A percentile compares a stretch with the other conserved stretches of the same genome.
phyloP scores from a whole-genome alignment of 1,140 invertebrate genomes.

The Kradibia gibbosae region DNA sequence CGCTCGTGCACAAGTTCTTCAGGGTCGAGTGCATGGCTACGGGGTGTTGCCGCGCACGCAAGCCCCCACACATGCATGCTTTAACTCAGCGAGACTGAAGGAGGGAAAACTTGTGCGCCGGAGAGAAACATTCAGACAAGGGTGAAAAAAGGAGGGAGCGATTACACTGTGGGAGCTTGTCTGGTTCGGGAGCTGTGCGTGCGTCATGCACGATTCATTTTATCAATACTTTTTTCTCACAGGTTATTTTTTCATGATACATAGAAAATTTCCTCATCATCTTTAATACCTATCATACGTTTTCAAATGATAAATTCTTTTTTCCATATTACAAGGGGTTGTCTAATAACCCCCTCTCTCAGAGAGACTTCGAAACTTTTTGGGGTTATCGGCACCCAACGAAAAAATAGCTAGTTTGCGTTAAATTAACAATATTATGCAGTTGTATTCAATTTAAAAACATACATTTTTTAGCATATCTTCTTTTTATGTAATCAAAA shows the following conservation, averaged over 20 bases:
- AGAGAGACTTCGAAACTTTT: no score
- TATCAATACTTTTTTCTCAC: conserved; percentile 23
- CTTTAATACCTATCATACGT: background rate
- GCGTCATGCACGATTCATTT: conserved; percentile 11
- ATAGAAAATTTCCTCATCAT: background rate
- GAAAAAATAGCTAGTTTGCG: background rate
- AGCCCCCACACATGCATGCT: background rate
- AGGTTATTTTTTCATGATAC: background rate
- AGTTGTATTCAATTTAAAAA: no score
- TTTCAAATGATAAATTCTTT: no score
- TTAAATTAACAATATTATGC: background rate
- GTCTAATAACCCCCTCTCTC: no score
- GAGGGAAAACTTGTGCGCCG: conserved; percentile 15
- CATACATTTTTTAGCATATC: no score
- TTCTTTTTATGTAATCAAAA: no score
- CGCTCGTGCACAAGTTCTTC: conserved; percentile 18
- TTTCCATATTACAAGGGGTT: no score
- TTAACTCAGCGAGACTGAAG: background rate
- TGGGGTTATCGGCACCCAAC: background rate
- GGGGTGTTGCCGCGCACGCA: conserved; percentile 27
- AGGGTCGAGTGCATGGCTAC: conserved; percentile 43
- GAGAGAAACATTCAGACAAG: conserved; percentile 28
- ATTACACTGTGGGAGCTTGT: conserved; percentile 4
- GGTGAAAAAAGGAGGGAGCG: conserved; percentile 35
- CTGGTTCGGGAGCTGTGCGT: background rate